A percentile compares a stretch with the other conserved stretches of the same genome.
These are phyloP conservation scores for Euphydryas editha DNA, from an alignment of 2,888 invertebrate species.

Conservation along the genomic window DNA sequence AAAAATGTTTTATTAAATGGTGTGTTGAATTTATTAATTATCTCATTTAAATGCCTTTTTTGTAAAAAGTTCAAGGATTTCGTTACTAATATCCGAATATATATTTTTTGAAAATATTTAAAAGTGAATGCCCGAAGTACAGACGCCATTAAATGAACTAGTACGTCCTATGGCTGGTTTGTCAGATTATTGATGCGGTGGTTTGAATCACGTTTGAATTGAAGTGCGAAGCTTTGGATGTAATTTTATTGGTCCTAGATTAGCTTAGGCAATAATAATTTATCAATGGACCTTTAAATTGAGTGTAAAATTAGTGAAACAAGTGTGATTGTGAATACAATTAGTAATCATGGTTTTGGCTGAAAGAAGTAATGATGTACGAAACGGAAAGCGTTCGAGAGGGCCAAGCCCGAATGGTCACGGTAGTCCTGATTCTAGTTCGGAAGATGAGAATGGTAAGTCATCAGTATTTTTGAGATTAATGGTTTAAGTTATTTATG, in stretches of 20 bases:
- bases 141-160: conserved; percentile 66
- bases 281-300: conserved; percentile 45
- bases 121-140: conserved; percentile 70
- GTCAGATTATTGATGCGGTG: conserved; percentile 84
- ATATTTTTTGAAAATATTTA: conserved; percentile 11
- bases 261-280: conserved; percentile 42
- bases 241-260: conserved; percentile 54
- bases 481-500: conserved; percentile 7
- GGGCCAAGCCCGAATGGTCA: conserved; percentile 96
- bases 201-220: conserved; percentile 84
- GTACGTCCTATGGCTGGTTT: conserved; percentile 62
- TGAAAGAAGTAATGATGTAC: conserved; percentile 92
- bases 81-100: background rate
- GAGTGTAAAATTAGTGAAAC: conserved; percentile 49
- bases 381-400: conserved; percentile 94
- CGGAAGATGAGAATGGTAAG: conserved; percentile 93
- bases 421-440: conserved; percentile 91
- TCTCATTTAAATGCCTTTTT: background rate
- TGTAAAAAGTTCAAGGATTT: background rate
- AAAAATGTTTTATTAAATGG: background rate
- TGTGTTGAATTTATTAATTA: background rate
- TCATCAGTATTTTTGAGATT: conserved; percentile 1
- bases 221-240: conserved; percentile 70
- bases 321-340: conserved; percentile 55
- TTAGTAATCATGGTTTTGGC: conserved; percentile 91